These are phyloP conservation scores for Ictalurus punctatus DNA, from an alignment of 2,113 vertebrate genomes.

Conservation along the genomic window DNA sequence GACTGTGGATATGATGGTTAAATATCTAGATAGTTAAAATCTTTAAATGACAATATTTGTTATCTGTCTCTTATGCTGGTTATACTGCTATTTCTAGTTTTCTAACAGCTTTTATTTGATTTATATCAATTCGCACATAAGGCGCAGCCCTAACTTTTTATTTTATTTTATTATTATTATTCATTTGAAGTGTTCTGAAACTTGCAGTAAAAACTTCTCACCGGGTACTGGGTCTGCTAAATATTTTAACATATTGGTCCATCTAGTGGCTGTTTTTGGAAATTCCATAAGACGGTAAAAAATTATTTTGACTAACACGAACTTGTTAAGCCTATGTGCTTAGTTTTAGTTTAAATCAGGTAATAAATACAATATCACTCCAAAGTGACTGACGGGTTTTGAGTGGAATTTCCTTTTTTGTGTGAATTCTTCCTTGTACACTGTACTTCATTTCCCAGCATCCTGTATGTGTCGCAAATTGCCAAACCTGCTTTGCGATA, in stretches of 20 bases:
- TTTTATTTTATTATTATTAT: background rate
- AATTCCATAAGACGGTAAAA: background rate
- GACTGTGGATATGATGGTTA: background rate
- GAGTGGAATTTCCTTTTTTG: background rate
- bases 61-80: background rate
- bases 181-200: background rate
- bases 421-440: background rate
- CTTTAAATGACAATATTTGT: background rate
- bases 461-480: slow-evolving; percentile 55
- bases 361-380: background rate
- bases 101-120: background rate
- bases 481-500: slow-evolving; percentile 52
- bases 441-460: slow-evolving; percentile 46
- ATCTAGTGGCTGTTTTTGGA: slow-evolving; percentile 49
- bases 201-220: background rate
- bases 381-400: background rate
- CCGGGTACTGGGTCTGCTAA: background rate
- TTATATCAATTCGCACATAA: background rate
- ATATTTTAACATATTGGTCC: slow-evolving; percentile 34
- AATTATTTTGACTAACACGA: background rate
- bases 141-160: background rate
- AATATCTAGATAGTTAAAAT: background rate
- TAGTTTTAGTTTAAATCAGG: background rate
- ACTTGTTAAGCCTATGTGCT: background rate
- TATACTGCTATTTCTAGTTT: background rate